These are phyloP conservation scores for Pyrochroa serraticornis DNA, from an alignment of 2,888 invertebrate genomes.

Conservation along the genomic window DNA sequence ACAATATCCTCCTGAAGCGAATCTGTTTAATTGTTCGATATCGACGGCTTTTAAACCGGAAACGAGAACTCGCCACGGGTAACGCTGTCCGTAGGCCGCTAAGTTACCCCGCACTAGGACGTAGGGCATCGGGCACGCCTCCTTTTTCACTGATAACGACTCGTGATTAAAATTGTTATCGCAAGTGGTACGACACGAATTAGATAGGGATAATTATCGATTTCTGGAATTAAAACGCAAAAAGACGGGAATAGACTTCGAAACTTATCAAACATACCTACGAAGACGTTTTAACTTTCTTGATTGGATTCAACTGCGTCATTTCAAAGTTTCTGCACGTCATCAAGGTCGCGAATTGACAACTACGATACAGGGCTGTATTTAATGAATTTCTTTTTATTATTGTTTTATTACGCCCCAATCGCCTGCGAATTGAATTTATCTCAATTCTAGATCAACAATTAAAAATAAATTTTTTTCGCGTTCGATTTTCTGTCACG, in stretches of 20 bases:
- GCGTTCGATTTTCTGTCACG: too few species aligned
- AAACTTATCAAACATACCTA: slow-evolving; percentile 11
- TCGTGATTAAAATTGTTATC: neutral
- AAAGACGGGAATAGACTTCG: neutral
- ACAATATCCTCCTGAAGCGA: slow-evolving; percentile 82
- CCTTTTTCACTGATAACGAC: slow-evolving; percentile 17
- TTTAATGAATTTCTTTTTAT: too few species aligned
- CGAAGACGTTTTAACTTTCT: neutral
- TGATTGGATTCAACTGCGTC: neutral
- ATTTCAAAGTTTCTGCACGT: slow-evolving; percentile 10
- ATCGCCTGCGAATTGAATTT: too few species aligned
- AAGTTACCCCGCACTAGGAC: slow-evolving; percentile 88
- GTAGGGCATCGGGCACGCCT: slow-evolving; percentile 74
- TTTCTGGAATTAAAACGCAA: neutral
- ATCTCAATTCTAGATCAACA: too few species aligned
- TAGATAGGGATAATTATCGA: neutral
- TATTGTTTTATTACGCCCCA: too few species aligned
- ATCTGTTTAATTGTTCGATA: slow-evolving; percentile 81
- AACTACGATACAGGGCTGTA: too few species aligned
- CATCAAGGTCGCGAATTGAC: slow-evolving; percentile 4
- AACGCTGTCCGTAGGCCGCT: slow-evolving; percentile 84
- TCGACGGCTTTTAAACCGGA: slow-evolving; percentile 85
- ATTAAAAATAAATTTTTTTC: too few species aligned
- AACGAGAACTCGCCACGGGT: slow-evolving; percentile 86
- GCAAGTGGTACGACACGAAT: neutral